Evolutionary conservation across 2,797 vertebrate genomes (phyloP).

Genomic region (Falco peregrinus): DNA sequence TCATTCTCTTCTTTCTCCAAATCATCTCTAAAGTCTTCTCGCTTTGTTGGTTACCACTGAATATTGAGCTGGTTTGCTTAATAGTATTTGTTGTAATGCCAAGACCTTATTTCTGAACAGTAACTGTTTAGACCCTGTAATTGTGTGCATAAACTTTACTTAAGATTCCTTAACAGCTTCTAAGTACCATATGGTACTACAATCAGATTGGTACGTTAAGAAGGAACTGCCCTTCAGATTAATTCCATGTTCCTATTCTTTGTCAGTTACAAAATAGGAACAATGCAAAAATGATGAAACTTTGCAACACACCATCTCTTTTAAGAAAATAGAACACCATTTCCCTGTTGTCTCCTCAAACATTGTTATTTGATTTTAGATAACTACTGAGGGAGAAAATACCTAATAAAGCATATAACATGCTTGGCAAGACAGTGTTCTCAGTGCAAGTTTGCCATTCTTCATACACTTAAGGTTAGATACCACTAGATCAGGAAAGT

Average conservation of each 20-base stretch:
- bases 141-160: neutral
- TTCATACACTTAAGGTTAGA: neutral
- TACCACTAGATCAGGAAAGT: neutral
- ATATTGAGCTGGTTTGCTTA: neutral
- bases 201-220: neutral
- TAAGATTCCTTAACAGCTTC: neutral
- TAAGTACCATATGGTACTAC: neutral
- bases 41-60: neutral
- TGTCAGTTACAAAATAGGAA: neutral
- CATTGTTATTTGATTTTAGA: neutral
- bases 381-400: neutral
- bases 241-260: neutral
- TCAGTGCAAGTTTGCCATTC: neutral
- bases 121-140: neutral
- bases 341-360: neutral
- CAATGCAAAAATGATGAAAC: neutral
- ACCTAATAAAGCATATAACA: neutral
- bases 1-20: neutral
- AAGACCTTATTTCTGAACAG: neutral
- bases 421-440: neutral
- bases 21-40: neutral
- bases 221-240: neutral
- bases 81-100: neutral
- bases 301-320: neutral
- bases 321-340: neutral